phyloP scores from a whole-genome alignment of 1,140 invertebrate species.

The Eciton burchellii region DNA sequence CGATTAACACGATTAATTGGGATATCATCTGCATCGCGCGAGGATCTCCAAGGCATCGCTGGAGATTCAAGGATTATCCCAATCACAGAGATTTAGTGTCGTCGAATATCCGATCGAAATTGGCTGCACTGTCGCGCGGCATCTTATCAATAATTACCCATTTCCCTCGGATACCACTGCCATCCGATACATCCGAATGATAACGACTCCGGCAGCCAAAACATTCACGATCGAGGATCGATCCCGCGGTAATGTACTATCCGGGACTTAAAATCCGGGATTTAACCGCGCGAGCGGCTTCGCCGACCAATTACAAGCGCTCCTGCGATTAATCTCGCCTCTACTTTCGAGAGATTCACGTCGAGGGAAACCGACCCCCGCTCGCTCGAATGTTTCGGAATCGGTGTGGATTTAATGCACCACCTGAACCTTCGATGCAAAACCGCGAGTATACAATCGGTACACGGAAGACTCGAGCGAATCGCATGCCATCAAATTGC shows the following conservation, averaged over 20 bases:
- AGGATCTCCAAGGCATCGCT: neutral
- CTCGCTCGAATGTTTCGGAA: constrained; percentile 14
- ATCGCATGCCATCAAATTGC: no score
- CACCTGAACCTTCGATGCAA: constrained; percentile 39
- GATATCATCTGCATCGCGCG: neutral
- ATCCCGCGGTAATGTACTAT: constrained; percentile 40
- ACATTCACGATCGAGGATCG: constrained; percentile 9
- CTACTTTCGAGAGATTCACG: constrained; percentile 46
- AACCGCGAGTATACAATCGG: constrained; percentile 1
- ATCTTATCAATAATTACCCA: constrained; percentile 59
- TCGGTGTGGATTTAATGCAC: constrained; percentile 38
- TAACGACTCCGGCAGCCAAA: constrained; percentile 28
- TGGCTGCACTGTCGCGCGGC: constrained; percentile 22
- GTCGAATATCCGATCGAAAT: constrained; percentile 17
- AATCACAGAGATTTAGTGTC: constrained; percentile 46
- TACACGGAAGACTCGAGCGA: no score
- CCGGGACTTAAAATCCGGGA: constrained; percentile 21
- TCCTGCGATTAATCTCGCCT: constrained; percentile 37
- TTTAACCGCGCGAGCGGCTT: constrained; percentile 19
- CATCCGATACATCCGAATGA: constrained; percentile 40
- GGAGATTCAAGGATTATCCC: no score
- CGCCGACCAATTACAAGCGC: constrained; percentile 52
- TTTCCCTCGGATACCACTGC: constrained; percentile 38
- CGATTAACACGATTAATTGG: no score
- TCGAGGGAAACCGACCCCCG: constrained; percentile 22